phyloP scores from a whole-genome alignment of 2,888 invertebrate genomes.

The Pristionchus exspectatus region DNA sequence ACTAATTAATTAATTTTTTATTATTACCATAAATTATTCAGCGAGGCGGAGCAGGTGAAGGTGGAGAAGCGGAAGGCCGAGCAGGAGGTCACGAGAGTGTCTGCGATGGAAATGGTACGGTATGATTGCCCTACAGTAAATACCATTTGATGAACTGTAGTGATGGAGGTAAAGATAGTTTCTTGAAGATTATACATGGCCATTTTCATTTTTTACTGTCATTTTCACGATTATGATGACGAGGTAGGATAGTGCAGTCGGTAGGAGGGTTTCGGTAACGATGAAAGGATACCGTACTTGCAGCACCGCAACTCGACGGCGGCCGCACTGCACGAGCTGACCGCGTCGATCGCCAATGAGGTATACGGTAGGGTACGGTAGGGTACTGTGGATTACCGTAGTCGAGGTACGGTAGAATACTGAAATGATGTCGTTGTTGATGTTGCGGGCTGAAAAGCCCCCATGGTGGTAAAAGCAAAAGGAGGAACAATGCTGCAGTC shows the following conservation, averaged over 20 bases:
- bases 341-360: slow-evolving; percentile 37
- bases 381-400: no score
- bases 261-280: background rate
- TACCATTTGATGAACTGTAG: no score
- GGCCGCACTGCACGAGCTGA: background rate
- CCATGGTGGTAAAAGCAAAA: no score
- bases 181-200: no score
- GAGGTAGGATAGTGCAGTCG: background rate
- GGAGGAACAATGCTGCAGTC: no score
- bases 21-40: background rate
- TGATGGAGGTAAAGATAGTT: no score
- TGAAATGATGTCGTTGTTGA: no score
- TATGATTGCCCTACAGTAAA: no score
- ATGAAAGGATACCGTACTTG: background rate
- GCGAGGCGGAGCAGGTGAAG: slow-evolving; percentile 49
- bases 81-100: background rate
- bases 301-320: slow-evolving; percentile 44
- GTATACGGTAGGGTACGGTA: slow-evolving; percentile 21
- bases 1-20: background rate
- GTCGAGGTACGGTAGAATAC: no score
- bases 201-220: no score
- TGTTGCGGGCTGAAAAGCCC: no score
- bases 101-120: slow-evolving; percentile 29
- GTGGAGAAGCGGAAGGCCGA: slow-evolving; percentile 37
- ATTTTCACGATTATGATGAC: no score